Percentiles rank a stretch among this genome's conserved stretches.
These are phyloP conservation scores for Pachycephala philippinensis DNA, from an alignment of 2,113 vertebrate species.

Conservation along the genomic window DNA sequence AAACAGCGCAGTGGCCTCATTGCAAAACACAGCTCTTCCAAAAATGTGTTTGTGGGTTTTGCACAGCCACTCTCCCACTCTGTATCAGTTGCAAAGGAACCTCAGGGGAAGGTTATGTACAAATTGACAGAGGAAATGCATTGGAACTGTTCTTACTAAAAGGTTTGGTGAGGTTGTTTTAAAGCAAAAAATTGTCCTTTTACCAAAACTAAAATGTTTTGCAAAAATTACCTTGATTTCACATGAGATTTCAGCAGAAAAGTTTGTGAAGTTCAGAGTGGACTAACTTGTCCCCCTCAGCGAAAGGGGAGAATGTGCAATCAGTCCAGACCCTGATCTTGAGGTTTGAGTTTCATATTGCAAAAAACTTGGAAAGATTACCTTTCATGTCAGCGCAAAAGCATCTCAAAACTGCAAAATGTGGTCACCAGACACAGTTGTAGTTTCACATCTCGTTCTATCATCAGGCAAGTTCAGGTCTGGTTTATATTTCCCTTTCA, in stretches of 20 bases:
- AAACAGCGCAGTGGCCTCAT: neutral
- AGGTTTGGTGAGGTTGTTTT: neutral
- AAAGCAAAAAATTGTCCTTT: neutral
- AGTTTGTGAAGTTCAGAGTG: neutral
- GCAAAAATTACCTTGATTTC: neutral
- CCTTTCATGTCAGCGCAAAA: slow-evolving; percentile 13
- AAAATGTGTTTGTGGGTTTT: neutral
- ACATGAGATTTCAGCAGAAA: neutral
- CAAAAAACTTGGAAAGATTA: slow-evolving; percentile 40
- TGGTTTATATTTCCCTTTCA: slow-evolving; percentile 44
- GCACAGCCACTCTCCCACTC: neutral
- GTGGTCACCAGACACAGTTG: slow-evolving; percentile 17
- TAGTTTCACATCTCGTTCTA: neutral
- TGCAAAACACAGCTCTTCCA: neutral
- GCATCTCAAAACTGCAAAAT: slow-evolving; percentile 48
- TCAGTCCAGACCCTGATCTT: neutral
- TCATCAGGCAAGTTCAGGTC: neutral
- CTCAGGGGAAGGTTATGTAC: neutral
- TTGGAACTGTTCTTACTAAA: neutral
- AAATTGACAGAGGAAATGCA: neutral
- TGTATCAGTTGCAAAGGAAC: neutral
- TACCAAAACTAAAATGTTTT: neutral
- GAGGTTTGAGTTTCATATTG: neutral
- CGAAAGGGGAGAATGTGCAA: neutral
- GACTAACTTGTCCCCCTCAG: neutral